A percentile compares a stretch with the other conserved stretches of the same genome.
phyloP scores from a whole-genome alignment of 2,113 vertebrate genomes.

The Elephas maximus region DNA sequence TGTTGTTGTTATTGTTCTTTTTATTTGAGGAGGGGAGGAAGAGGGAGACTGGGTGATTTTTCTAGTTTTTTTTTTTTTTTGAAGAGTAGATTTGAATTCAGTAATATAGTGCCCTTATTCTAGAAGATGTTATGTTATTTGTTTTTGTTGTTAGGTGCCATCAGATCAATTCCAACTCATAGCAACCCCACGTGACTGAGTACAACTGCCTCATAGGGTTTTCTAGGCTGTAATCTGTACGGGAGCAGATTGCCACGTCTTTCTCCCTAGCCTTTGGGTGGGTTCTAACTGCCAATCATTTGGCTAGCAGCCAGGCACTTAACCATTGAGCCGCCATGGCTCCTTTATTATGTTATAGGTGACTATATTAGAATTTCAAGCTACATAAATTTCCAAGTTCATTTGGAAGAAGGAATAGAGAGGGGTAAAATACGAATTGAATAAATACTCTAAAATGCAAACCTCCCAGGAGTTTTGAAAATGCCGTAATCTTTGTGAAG shows the following conservation, averaged over 20 bases:
- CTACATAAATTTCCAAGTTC: not conserved
- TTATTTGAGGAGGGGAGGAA: not conserved
- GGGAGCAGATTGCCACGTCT: no score
- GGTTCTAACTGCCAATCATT: no score
- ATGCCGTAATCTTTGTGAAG: not conserved
- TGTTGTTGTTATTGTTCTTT: not conserved
- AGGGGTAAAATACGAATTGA: not conserved
- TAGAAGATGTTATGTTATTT: not conserved
- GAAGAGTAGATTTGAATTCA: not conserved
- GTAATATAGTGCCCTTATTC: not conserved
- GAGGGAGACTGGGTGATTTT: not conserved
- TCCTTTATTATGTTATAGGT: not conserved
- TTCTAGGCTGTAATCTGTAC: no score
- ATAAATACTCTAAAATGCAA: not conserved
- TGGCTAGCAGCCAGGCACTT: no score
- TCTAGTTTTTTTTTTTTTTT: not conserved
- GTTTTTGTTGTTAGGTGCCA: no score
- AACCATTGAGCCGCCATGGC: no score
- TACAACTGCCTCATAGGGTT: no score
- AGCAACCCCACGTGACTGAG: no score
- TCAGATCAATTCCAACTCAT: no score
- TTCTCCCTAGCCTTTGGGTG: no score
- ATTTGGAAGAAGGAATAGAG: conserved; percentile 34
- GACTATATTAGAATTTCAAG: not conserved
- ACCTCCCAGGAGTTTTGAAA: not conserved